Percentiles rank a stretch among this genome's conserved stretches.
These are phyloP conservation scores for Morus bassanus DNA, from an alignment of 2,797 vertebrate species.

Conservation along the genomic window DNA sequence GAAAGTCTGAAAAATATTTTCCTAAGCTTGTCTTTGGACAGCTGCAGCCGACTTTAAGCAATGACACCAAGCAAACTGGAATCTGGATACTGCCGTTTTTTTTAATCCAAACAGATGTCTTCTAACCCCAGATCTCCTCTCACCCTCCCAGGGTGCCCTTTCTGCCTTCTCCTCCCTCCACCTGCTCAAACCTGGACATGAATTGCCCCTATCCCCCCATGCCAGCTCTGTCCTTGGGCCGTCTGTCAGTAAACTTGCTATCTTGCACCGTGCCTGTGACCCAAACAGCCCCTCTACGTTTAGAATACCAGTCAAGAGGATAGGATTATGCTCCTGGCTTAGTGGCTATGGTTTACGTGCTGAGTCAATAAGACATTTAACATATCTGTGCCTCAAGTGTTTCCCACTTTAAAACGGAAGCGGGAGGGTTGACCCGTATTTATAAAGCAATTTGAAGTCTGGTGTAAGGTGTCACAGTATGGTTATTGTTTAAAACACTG, in stretches of 20 bases:
- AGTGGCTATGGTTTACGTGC: not conserved
- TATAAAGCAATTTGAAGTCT: not conserved
- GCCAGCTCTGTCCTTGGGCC: not conserved
- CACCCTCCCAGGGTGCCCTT: not conserved
- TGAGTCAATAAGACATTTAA: not conserved
- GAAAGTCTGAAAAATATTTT: slow-evolving; percentile 72
- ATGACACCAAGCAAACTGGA: slow-evolving; percentile 56
- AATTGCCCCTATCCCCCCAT: not conserved
- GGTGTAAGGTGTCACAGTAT: not conserved
- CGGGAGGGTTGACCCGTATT: not conserved
- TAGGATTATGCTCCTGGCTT: not conserved
- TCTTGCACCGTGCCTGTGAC: not conserved
- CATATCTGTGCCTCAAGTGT: not conserved
- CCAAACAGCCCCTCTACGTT: not conserved
- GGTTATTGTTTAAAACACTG: not conserved
- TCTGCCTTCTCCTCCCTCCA: slow-evolving; percentile 12
- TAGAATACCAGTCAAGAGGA: not conserved
- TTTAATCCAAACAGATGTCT: slow-evolving; percentile 56
- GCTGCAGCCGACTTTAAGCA: slow-evolving; percentile 55
- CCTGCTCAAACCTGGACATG: not conserved
- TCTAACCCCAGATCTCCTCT: not conserved
- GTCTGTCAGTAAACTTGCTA: not conserved
- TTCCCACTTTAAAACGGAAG: not conserved
- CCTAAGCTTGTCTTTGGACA: slow-evolving; percentile 65
- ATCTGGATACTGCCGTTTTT: slow-evolving; percentile 18